Base-by-base conservation (phyloP, 2,113 vertebrate genomes). In the Oreamnos americanus region DNA sequence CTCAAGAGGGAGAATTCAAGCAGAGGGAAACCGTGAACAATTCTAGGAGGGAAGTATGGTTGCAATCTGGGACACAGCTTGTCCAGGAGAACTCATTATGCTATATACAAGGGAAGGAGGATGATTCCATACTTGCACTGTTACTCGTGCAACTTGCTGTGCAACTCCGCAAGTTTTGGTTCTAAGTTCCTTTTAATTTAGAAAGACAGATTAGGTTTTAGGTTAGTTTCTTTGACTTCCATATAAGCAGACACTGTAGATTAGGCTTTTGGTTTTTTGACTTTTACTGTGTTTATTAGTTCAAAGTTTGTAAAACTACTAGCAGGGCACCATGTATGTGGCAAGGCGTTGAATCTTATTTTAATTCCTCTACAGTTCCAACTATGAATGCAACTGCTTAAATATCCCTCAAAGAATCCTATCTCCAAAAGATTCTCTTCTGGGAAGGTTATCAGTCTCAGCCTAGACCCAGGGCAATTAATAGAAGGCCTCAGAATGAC, bases 131-230 rank as follows among this genome's bases (percentile, higher is more conserved):
- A 51, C 9, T n/a, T 9, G 9, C 21, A 26, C 33, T 45, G 45
- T 74, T 64, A 28, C 16, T 71, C 10, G 11, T 36, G 64, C 64
- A 71, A 26, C 39, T 86, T 67, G 43, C 55, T 1, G 0, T 79
- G 87, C 17, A 14, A 33, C 64, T 85, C 53, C 60, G 4, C 30
- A 53, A 23, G 5, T 26, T 78, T 62, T 39, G 57, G 55, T 26
- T 96, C 93, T 49, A 93, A 90, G 19, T 91, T 97, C 96, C 83
- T 95, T 96, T 93, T 87, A 23, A 74, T 87, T 39, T 49, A 81
- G 30, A 97, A 95, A 79, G 26, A 87, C 47, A 49, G 7, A 12
- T 92, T 96, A 67, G 49, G 71, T 55, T 95, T 92, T 58, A 60
- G 45, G 36, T 87, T 87, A 30, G 19, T 76, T 88, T 87, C 85